Evolutionary conservation across 1,140 invertebrate species (phyloP).

Genomic region (Hirudo medicinalis): DNA sequence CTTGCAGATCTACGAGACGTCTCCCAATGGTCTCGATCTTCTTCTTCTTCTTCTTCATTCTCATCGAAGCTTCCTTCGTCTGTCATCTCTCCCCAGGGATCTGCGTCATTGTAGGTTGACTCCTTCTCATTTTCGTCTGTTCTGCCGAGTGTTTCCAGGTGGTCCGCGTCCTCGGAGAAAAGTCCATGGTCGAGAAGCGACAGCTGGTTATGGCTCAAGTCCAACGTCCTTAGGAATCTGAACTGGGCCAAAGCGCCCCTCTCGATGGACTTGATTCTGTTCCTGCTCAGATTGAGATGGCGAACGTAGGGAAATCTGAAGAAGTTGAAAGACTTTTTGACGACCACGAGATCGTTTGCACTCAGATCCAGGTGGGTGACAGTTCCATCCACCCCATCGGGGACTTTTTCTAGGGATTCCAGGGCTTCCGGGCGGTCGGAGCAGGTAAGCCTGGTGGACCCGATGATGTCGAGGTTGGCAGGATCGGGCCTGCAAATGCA

Average conservation of each 20-base stretch:
- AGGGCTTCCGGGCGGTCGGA: too few species aligned
- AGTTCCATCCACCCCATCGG: too few species aligned
- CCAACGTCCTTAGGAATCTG: constrained; percentile 34
- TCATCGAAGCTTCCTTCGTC: not conserved
- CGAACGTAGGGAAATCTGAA: constrained; percentile 12
- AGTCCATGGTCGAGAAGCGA: constrained; percentile 44
- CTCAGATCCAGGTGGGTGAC: constrained; percentile 19
- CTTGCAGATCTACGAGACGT: not conserved
- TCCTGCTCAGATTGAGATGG: constrained; percentile 25
- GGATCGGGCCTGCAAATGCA: too few species aligned
- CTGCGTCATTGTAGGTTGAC: too few species aligned
- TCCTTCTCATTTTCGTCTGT: not conserved
- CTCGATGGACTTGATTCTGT: constrained; percentile 28
- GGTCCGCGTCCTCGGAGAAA: constrained; percentile 31
- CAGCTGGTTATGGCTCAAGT: constrained; percentile 54
- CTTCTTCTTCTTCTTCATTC: not conserved
- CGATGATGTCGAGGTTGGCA: too few species aligned
- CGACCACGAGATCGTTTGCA: constrained; percentile 10
- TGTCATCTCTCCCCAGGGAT: too few species aligned
- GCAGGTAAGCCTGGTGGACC: too few species aligned
- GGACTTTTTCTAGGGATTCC: too few species aligned
- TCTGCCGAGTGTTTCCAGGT: constrained; percentile 56
- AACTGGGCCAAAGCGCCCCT: constrained; percentile 31
- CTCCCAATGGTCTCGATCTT: not conserved
- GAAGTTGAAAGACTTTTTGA: not conserved